A percentile compares a stretch with the other conserved stretches of the same genome.
phyloP scores from a whole-genome alignment of 2,888 invertebrate species.

The Epinotia demarniana region DNA sequence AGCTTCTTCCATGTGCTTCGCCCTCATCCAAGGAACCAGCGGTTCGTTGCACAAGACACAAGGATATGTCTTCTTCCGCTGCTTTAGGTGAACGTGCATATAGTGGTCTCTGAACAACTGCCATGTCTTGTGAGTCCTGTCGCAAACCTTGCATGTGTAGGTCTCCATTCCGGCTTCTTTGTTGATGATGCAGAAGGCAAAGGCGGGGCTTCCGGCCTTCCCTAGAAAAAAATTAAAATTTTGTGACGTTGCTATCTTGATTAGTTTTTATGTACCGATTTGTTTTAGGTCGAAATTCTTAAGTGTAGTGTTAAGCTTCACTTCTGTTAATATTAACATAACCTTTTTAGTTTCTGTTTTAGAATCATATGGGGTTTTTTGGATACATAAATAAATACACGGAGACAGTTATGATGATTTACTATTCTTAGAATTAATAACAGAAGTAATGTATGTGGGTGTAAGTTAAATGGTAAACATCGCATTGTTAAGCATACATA shows the following conservation, averaged over 20 bases:
- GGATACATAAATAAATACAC: not conserved
- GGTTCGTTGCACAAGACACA: constrained; percentile 32
- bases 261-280: not conserved
- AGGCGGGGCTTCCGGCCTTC: not conserved
- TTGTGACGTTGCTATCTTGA: constrained; percentile 3
- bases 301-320: not conserved
- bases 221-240: constrained; percentile 44
- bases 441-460: not conserved
- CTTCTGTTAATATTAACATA: not conserved
- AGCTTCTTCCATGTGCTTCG: constrained; percentile 29
- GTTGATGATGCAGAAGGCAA: constrained; percentile 1
- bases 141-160: constrained; percentile 39
- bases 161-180: constrained; percentile 37
- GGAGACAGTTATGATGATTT: constrained; percentile 3
- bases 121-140: constrained; percentile 18
- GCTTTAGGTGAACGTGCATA: constrained; percentile 32
- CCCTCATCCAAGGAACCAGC: not conserved
- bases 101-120: constrained; percentile 28
- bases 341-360: not conserved
- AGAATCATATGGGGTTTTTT: not conserved
- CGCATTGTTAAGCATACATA: too few species aligned
- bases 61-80: not conserved
- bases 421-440: not conserved
- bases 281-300: not conserved
- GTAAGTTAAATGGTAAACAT: too few species aligned